phyloP scores from a whole-genome alignment of 2,888 invertebrate genomes.

The Drosophila parthenogenetica region DNA sequence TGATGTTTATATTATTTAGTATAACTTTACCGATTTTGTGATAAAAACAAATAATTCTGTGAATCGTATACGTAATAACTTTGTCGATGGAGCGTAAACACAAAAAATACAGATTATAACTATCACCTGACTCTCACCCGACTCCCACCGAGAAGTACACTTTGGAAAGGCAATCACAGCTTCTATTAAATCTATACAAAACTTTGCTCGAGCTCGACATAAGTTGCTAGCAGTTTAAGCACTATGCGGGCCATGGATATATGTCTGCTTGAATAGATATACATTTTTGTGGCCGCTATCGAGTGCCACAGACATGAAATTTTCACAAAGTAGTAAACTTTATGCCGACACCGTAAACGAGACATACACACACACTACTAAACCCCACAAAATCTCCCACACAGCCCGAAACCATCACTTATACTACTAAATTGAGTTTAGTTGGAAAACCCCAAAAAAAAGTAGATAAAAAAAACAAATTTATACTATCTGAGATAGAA shows the following conservation, averaged over 20 bases:
- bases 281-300: conserved; percentile 72
- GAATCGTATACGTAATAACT: background rate
- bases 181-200: conserved; percentile 54
- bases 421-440: conserved; percentile 63
- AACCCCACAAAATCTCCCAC: conserved; percentile 13
- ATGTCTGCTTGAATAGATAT: conserved; percentile 31
- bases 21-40: background rate
- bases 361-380: conserved; percentile 16
- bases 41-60: background rate
- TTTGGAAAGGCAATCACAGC: conserved; percentile 53
- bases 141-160: background rate
- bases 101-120: background rate
- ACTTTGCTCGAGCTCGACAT: conserved; percentile 48
- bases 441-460: conserved; percentile 57
- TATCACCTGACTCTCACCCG: conserved; percentile 27
- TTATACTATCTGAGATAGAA: background rate
- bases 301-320: conserved; percentile 78
- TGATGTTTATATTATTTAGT: background rate
- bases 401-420: conserved; percentile 21
- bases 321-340: conserved; percentile 77
- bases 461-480: background rate
- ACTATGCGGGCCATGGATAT: conserved; percentile 40
- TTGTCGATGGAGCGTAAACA: background rate
- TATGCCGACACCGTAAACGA: conserved; percentile 64
- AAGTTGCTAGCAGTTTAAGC: conserved; percentile 71